Conservation (phyloP, 2,113 vertebrate genomes). For the Callipepla californica region DNA sequence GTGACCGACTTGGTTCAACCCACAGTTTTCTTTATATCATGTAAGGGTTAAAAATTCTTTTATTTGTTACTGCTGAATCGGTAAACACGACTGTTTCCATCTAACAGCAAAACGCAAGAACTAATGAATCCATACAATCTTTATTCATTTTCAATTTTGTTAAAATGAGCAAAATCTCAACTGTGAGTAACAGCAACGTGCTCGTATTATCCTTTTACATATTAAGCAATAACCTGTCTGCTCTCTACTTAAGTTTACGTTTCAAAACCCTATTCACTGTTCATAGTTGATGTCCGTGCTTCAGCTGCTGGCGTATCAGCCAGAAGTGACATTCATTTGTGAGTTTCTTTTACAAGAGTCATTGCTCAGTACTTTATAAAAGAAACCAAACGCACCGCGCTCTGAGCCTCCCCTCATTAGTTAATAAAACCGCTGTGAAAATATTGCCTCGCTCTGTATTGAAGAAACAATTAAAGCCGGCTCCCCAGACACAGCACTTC, state of each 20-base stretch:
- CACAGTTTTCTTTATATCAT: background rate
- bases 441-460: background rate
- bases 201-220: background rate
- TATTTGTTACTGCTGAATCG: background rate
- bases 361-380: background rate
- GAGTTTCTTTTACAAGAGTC: background rate
- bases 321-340: background rate
- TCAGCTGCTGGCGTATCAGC: background rate
- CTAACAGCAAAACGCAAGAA: background rate
- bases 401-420: background rate
- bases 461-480: conserved; percentile 13
- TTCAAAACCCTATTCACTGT: conserved; percentile 13
- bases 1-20: background rate
- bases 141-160: background rate
- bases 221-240: background rate
- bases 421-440: conserved; percentile 6
- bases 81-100: background rate
- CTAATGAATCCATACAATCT: background rate
- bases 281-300: background rate
- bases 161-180: background rate
- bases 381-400: background rate
- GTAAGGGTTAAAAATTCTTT: background rate
- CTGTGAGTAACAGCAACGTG: background rate
- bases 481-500: background rate
- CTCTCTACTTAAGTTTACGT: background rate